A percentile compares a stretch with the other conserved stretches of the same genome.
Evolutionary conservation across 2,888 invertebrate species (phyloP).

Genomic region (Arge pagana): DNA sequence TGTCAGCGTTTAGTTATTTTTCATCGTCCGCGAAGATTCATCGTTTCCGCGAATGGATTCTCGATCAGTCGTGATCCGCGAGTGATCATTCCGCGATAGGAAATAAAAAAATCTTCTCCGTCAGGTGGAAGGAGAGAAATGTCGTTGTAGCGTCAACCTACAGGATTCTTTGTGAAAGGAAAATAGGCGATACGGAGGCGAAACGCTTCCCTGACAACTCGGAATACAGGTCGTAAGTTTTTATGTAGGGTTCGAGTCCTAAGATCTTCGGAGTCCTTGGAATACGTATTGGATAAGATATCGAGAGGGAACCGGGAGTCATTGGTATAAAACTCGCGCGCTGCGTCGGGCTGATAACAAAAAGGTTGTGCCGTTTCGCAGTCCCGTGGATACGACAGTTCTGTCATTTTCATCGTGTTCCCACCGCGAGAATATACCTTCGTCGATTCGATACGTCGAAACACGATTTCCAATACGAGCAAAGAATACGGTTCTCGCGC

Average conservation of each 20-base stretch:
- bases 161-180: not conserved
- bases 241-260: conserved; percentile 32
- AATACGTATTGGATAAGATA: conserved; percentile 24
- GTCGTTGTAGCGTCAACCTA: not conserved
- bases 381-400: no score
- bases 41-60: no score
- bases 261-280: conserved; percentile 12
- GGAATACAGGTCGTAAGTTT: conserved; percentile 41
- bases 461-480: no score
- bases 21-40: no score
- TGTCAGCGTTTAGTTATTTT: no score
- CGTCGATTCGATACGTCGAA: not conserved
- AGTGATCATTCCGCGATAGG: not conserved
- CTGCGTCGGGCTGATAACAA: conserved; percentile 43
- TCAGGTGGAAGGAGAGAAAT: not conserved
- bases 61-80: no score
- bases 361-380: conserved; percentile 32
- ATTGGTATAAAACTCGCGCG: conserved; percentile 22
- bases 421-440: no score
- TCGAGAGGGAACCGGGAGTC: conserved; percentile 20
- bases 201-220: conserved; percentile 31
- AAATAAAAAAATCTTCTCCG: not conserved
- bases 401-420: no score
- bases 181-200: not conserved
- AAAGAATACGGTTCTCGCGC: no score